Conservation (phyloP, 2,797 vertebrate species). For the Gymnoscopelus microlampas region DNA sequence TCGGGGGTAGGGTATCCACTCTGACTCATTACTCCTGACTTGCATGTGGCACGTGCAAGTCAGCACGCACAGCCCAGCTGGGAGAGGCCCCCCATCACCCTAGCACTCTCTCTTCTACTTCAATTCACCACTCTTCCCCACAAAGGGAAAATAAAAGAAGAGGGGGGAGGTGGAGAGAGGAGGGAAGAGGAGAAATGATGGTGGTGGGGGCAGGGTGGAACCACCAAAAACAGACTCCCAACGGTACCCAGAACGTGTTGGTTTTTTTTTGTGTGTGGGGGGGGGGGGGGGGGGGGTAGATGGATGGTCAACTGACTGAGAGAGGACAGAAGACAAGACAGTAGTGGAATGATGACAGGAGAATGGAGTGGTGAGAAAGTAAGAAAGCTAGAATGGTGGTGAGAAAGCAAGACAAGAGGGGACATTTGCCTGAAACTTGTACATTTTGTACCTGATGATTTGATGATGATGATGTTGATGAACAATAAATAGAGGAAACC, state of each 20-base stretch:
- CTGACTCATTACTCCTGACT: constrained; percentile 77
- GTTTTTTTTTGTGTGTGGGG: constrained; percentile 4
- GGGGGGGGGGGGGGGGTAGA: constrained; percentile 13
- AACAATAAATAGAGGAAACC: background rate
- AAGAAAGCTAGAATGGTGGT: background rate
- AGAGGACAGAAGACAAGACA: constrained; percentile 33
- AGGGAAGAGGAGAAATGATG: constrained; percentile 59
- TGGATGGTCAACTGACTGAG: constrained; percentile 15
- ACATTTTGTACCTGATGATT: constrained; percentile 21
- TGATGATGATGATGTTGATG: background rate
- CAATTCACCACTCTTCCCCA: constrained; percentile 41
- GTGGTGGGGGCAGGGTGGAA: constrained; percentile 62
- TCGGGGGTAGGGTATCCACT: constrained; percentile 57
- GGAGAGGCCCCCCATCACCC: constrained; percentile 41
- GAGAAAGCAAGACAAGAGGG: constrained; percentile 4
- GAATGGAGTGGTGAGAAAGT: constrained; percentile 32
- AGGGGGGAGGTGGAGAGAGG: constrained; percentile 42
- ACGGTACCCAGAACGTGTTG: constrained; percentile 39
- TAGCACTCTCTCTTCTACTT: background rate
- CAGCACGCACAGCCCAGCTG: constrained; percentile 80
- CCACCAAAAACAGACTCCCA: constrained; percentile 44
- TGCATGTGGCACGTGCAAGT: constrained; percentile 83
- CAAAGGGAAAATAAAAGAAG: constrained; percentile 78
- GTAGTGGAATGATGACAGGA: constrained; percentile 22
- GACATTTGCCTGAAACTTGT: constrained; percentile 10